Evolutionary conservation across 2,113 vertebrate species (phyloP).

Genomic region (Cichladusa arquata): DNA sequence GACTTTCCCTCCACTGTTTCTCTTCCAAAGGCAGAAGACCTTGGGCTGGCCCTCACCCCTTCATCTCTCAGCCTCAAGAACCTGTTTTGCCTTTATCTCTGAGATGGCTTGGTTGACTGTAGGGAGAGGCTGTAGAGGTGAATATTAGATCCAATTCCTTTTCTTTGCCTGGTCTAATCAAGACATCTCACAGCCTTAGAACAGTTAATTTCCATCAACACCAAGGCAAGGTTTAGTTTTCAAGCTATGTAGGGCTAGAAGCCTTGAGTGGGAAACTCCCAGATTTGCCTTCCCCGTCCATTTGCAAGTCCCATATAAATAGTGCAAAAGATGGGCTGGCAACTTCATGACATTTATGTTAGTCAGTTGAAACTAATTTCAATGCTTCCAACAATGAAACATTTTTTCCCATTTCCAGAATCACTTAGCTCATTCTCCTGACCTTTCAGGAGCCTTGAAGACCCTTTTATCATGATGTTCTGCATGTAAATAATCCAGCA

Average conservation of each 20-base stretch:
- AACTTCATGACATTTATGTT: not conserved
- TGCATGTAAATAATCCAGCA: not conserved
- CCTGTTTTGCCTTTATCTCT: not conserved
- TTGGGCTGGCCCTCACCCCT: not conserved
- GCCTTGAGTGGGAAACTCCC: not conserved
- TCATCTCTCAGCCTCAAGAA: not conserved
- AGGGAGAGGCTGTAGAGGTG: not conserved
- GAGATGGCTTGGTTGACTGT: not conserved
- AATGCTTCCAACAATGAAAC: not conserved
- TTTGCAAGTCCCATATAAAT: not conserved
- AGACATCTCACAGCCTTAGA: not conserved
- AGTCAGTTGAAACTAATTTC: not conserved
- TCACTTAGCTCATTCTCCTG: slow-evolving; percentile 24
- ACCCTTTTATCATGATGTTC: slow-evolving; percentile 17
- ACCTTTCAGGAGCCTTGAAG: slow-evolving; percentile 12
- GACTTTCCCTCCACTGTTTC: not conserved
- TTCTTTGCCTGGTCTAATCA: not conserved
- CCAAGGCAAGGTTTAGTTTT: not conserved
- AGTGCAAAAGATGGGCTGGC: not conserved
- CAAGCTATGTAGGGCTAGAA: not conserved
- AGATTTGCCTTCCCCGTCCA: not conserved
- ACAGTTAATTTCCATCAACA: not conserved
- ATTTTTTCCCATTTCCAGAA: slow-evolving; percentile 14
- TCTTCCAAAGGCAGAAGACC: not conserved
- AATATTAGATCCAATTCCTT: not conserved